Percentiles rank a stretch among this genome's conserved stretches.
These are phyloP conservation scores for Meandrina meandrites DNA, from an alignment of 92 coral and sea anemone genomes.

Conservation along the genomic window DNA sequence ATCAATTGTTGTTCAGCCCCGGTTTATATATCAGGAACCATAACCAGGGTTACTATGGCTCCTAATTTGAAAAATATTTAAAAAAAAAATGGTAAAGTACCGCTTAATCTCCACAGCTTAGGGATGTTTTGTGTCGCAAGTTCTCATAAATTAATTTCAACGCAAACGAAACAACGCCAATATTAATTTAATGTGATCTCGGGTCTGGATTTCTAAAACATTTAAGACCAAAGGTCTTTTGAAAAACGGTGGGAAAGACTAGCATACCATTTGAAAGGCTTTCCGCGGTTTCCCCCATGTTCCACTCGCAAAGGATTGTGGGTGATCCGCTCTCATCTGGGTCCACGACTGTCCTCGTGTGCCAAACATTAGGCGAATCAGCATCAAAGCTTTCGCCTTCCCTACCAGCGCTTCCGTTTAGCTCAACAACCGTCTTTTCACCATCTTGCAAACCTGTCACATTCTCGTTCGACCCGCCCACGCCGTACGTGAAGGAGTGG, in stretches of 20 bases:
- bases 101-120: too few relatives aligned
- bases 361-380: conserved; percentile 35
- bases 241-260: neutral
- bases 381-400: conserved; percentile 30
- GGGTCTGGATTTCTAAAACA: neutral
- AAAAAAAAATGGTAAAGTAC: too few relatives aligned
- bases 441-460: neutral
- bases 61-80: too few relatives aligned
- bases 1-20: neutral
- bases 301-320: conserved; percentile 8
- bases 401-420: neutral
- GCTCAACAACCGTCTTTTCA: neutral
- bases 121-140: too few relatives aligned
- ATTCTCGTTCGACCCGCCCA: neutral
- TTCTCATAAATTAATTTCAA: too few relatives aligned
- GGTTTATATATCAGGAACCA: neutral
- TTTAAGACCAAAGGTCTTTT: neutral
- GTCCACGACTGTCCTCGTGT: conserved; percentile 34
- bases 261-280: neutral
- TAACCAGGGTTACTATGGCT: too few relatives aligned
- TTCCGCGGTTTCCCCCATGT: neutral
- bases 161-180: too few relatives aligned
- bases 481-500: conserved; percentile 47
- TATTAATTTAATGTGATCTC: too few relatives aligned
- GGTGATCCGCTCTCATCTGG: conserved; percentile 34